Base-by-base conservation (phyloP, 2,113 vertebrate species). In the Ovis canadensis region DNA sequence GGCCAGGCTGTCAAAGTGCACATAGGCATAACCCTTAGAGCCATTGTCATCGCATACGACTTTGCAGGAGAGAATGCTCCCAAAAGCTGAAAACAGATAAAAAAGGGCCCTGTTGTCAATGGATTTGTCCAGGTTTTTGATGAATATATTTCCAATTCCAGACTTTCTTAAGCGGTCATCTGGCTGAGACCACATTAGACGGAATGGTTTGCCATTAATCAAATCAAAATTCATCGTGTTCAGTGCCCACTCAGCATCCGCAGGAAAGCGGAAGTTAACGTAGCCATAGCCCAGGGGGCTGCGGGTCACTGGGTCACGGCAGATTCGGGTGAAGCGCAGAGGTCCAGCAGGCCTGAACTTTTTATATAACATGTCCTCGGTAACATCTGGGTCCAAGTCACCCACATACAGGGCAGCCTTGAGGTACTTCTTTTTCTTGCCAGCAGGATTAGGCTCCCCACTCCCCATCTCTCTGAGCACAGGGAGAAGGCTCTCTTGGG, bases 141-240 rank as follows among this genome's bases (percentile, higher is more conserved):
- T 98, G 86, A 98, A 98, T 96, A 98, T 96, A 54, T 99, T 99
- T 91, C 99, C 99, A 94, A 99, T 99, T 40, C 99, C 99, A 7
- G 99, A 99, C 97, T 99, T 99, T 98, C 99, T 99, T 98, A 99
- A 99, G 50, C 99, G 99, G 96, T 99, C 99, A 96, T 99, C 99
- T 98, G 99, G 99, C 98, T 99, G 99, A 87, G 99, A 99, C 99
- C 99, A 99, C 99, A 99, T 99, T 98, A 99, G 99, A 97, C 99
- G 99, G 99, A 99, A 99, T 45, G 99, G 99, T 96, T 99, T 99
- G 86, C 99, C 99, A 98, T 99, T 99, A 98, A 99, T 99, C 98
- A 99, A 99, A 94, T 99, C 99, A 97, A 99, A 99, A 98, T 99
- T 99, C 99, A 99, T 99, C 98, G 99, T 99, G 98, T 99, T 99